Base-by-base conservation (phyloP, 2,113 vertebrate species). In the Thomomys bottae region DNA sequence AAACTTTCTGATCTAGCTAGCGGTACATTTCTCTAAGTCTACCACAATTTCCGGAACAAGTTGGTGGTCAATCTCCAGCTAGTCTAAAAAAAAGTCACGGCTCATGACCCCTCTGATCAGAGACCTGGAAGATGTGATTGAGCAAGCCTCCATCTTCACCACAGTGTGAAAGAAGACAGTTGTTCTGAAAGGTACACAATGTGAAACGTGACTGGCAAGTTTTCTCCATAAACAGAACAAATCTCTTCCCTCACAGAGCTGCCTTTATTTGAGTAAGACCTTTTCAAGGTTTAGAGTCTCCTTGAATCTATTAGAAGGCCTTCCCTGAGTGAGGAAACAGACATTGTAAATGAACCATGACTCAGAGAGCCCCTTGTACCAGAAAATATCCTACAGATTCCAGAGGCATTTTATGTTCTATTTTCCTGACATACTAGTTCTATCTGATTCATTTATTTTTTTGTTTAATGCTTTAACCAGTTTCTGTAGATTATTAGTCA, bases 281-380 rank as follows among this genome's bases (percentile, higher is more conserved):
- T 93, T 95, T 87, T 96, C 96, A 97, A 98, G 97, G 82, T 96
- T 97, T 95, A 88, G 95, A 96, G 96, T 88, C 97, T 98, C 97
- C 97, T 96, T 97, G 95, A 98, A 98, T 98, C 97, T 97, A 96
- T 97, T 98, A 97, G 97, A 97, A 98, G 97, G 85, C 96, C 93
- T 97, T 98, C 97, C 96, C 26, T 86, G 96, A 97, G 98, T 97
- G 97, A 98, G 97, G 97, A 98, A 98, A 96, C 97, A 98, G 98
- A 98, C 97, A 98, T 95, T 97, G 97, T 97, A 98, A 98, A 97
- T 96, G 98, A 98, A 97, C 97, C 97, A 93, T 97, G 96, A 93
- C 97, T 97, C 97, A 97, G 97, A 97, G 98, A 95, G 94, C 96
- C 95, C 95, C 97, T 97, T 97, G 93, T 98, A 98, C 97, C 97